These are phyloP conservation scores for Lepidothrix coronata DNA, from an alignment of 2,113 vertebrate genomes.

Conservation along the genomic window DNA sequence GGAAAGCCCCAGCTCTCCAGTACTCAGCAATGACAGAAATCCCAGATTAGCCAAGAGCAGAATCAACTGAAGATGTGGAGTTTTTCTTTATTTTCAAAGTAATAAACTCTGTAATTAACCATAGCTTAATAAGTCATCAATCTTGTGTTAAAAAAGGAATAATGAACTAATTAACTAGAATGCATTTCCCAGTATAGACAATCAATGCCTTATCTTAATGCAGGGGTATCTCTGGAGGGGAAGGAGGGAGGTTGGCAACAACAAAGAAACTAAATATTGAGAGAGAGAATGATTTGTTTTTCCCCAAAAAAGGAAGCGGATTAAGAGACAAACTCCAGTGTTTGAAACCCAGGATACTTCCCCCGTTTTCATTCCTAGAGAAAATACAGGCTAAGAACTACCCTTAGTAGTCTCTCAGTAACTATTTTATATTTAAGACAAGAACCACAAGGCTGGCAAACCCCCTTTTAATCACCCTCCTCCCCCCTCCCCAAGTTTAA, in stretches of 20 bases:
- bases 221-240: slow-evolving; percentile 20
- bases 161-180: slow-evolving; percentile 64
- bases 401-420: neutral
- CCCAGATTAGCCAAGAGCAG: neutral
- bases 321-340: neutral
- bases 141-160: slow-evolving; percentile 65
- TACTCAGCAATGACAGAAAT: too few relatives aligned
- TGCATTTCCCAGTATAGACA: slow-evolving; percentile 47
- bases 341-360: neutral
- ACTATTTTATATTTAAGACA: neutral
- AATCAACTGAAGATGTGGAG: neutral
- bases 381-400: neutral
- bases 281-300: neutral
- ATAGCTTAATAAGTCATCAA: slow-evolving; percentile 70
- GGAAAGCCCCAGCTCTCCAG: neutral
- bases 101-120: slow-evolving; percentile 74
- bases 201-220: slow-evolving; percentile 76
- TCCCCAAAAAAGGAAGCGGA: neutral
- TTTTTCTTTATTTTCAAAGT: slow-evolving; percentile 50
- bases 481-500: neutral
- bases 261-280: slow-evolving; percentile 53
- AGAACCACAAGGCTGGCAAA: neutral
- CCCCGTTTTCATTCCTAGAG: neutral
- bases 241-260: slow-evolving; percentile 47
- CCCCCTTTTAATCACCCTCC: neutral